Conservation (phyloP, 2,113 vertebrate genomes). For the Salminus brasiliensis region DNA sequence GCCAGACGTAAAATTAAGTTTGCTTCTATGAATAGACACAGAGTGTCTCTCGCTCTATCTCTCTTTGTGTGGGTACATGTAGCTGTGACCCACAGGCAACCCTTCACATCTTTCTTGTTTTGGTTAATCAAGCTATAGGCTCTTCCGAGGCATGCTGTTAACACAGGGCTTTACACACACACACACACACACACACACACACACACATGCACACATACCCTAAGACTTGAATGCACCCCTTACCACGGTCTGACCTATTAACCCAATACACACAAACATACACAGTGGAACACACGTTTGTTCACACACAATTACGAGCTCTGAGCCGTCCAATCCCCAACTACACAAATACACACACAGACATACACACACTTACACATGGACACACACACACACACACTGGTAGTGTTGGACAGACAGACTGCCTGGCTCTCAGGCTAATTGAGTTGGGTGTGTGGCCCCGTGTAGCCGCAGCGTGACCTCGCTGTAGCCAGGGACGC, state of each 20-base stretch:
- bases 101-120: slow-evolving; percentile 63
- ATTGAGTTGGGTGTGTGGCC: slow-evolving; percentile 81
- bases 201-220: slow-evolving; percentile 61
- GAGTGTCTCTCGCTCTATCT: neutral
- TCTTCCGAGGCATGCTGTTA: slow-evolving; percentile 23
- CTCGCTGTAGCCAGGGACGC: slow-evolving; percentile 79
- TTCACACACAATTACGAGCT: slow-evolving; percentile 63
- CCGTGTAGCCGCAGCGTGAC: slow-evolving; percentile 77
- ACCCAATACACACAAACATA: slow-evolving; percentile 66
- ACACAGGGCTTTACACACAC: slow-evolving; percentile 26
- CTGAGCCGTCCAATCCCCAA: slow-evolving; percentile 29
- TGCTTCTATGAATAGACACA: too few relatives aligned
- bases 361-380: slow-evolving; percentile 34
- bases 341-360: slow-evolving; percentile 24
- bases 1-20: too few relatives aligned
- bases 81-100: slow-evolving; percentile 60
- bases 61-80: neutral
- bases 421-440: slow-evolving; percentile 79
- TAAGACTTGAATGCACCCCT: slow-evolving; percentile 44
- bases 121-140: slow-evolving; percentile 59
- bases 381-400: slow-evolving; percentile 49
- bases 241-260: slow-evolving; percentile 74
- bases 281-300: slow-evolving; percentile 66
- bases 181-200: slow-evolving; percentile 41
- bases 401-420: slow-evolving; percentile 68